Evolutionary conservation across 2,113 vertebrate species (phyloP).

Genomic region (Nibea albiflora): DNA sequence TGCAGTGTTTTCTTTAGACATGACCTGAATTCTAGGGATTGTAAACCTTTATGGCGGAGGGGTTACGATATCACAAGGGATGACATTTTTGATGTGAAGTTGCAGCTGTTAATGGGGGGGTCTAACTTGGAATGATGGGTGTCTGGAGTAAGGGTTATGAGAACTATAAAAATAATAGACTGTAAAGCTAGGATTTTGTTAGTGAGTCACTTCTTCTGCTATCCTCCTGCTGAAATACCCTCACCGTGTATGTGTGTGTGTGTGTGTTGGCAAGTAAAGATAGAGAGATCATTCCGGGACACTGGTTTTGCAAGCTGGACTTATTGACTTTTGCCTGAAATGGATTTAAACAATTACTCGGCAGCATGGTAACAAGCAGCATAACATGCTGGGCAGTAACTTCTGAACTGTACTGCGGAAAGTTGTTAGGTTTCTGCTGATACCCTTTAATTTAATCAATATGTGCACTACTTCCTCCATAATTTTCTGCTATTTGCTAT

Average conservation of each 20-base stretch:
- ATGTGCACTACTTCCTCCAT: background rate
- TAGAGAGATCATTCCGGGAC: conserved; percentile 14
- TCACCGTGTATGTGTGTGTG: background rate
- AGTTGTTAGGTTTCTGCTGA: background rate
- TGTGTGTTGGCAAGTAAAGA: background rate
- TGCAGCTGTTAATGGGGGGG: conserved; percentile 50
- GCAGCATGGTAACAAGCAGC: background rate
- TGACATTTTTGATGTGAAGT: conserved; percentile 50
- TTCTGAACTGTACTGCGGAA: background rate
- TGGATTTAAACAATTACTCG: background rate
- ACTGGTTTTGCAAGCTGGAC: background rate
- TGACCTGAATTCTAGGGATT: conserved; percentile 38
- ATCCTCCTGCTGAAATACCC: conserved; percentile 7
- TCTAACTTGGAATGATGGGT: conserved; percentile 48
- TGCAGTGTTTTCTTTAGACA: conserved; percentile 44
- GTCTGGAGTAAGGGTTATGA: conserved; percentile 49
- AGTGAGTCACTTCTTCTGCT: conserved; percentile 3
- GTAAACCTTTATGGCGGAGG: conserved; percentile 65
- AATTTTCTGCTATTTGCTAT: background rate
- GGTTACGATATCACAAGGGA: conserved; percentile 37
- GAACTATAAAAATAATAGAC: conserved; percentile 57
- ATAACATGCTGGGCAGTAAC: background rate
- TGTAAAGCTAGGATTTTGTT: conserved; percentile 22
- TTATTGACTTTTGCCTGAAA: background rate
- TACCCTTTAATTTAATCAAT: background rate